phyloP scores from a whole-genome alignment of 1,140 invertebrate genomes.

The Diabrotica virgifera region DNA sequence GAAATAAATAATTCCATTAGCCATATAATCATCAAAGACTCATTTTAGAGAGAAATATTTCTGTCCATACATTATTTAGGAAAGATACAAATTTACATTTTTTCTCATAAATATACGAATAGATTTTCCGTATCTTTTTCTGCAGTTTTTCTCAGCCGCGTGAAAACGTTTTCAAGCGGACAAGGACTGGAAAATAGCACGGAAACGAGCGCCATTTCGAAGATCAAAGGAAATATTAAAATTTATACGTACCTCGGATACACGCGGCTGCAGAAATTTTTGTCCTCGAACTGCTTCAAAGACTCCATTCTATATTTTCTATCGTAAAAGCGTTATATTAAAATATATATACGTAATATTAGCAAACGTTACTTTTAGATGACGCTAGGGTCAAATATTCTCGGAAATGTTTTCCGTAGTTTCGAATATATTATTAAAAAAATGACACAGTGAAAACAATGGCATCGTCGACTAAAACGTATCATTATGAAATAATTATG shows the following conservation, averaged over 20 bases:
- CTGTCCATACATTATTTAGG: background rate
- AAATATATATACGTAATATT: no score
- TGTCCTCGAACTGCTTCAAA: background rate
- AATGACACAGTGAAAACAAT: no score
- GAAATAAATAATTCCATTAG: no score
- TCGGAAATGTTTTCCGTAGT: no score
- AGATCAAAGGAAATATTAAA: slow-evolving; percentile 1
- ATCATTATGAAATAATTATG: no score
- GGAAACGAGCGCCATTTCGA: background rate
- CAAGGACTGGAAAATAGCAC: background rate
- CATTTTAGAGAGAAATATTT: background rate
- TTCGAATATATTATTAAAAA: no score
- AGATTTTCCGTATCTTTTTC: background rate
- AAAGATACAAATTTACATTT: background rate
- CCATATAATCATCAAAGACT: no score
- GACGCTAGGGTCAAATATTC: no score
- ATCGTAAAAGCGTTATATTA: no score
- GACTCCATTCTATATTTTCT: no score
- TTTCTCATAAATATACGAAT: background rate
- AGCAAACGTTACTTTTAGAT: no score
- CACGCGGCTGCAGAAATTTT: background rate
- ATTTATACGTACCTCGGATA: background rate
- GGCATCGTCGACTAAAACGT: no score
- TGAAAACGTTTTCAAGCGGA: slow-evolving; percentile 1
- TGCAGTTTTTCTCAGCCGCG: background rate